Conservation (phyloP, 1,140 invertebrate genomes). For the Drosophila orena region DNA sequence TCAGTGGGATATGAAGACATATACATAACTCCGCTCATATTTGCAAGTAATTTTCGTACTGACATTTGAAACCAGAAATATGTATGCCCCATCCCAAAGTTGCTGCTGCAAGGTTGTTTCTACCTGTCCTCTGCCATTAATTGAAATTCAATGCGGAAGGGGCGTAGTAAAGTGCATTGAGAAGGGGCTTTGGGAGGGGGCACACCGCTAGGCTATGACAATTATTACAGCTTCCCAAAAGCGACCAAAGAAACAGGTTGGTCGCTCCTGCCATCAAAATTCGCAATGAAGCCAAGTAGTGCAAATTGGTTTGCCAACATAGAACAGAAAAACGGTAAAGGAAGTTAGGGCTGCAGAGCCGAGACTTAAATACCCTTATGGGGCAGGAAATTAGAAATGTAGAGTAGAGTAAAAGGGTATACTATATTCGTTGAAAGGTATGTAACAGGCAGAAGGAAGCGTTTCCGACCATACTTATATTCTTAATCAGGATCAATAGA, state of each 20-base stretch:
- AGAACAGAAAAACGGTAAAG: slow-evolving; percentile 51
- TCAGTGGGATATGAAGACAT: slow-evolving; percentile 28
- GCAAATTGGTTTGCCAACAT: slow-evolving; percentile 66
- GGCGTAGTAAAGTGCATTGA: neutral
- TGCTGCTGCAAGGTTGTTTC: slow-evolving; percentile 40
- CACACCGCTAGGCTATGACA: slow-evolving; percentile 72
- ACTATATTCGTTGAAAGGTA: no score
- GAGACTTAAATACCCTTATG: slow-evolving; percentile 2
- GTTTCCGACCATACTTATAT: no score
- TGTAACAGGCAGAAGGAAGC: no score
- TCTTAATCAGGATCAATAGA: no score
- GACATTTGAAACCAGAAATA: slow-evolving; percentile 78
- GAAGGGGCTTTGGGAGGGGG: slow-evolving; percentile 6
- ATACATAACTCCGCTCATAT: slow-evolving; percentile 53
- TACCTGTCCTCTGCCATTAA: slow-evolving; percentile 57
- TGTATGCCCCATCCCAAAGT: slow-evolving; percentile 25
- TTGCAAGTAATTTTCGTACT: slow-evolving; percentile 43
- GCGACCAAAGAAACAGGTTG: slow-evolving; percentile 50
- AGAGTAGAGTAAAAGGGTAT: no score
- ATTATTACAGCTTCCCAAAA: slow-evolving; percentile 59
- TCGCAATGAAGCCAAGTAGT: slow-evolving; percentile 41
- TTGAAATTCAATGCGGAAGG: slow-evolving; percentile 76
- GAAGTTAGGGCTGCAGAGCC: neutral
- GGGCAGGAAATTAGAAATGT: neutral
- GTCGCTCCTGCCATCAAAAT: slow-evolving; percentile 15